Evolutionary conservation across 2,113 vertebrate species (phyloP).

Genomic region (Corythoichthys haematopterus): DNA sequence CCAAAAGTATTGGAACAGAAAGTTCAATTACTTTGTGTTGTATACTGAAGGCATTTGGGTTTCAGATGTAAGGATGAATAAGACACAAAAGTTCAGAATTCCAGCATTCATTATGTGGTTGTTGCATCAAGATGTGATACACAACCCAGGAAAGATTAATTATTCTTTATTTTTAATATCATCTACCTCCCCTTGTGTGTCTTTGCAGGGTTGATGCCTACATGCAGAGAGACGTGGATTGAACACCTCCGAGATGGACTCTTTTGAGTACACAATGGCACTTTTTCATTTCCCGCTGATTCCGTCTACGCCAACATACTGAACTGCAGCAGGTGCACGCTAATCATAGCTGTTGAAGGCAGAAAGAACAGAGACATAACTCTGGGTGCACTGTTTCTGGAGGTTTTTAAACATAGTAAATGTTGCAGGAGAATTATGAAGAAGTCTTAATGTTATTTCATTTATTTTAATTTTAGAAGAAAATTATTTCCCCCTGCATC

Average conservation of each 20-base stretch:
- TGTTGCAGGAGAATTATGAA: background rate
- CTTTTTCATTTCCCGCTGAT: constrained; percentile 4
- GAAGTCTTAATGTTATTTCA: background rate
- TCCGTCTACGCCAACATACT: background rate
- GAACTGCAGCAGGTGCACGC: background rate
- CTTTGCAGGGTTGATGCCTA: constrained; percentile 33
- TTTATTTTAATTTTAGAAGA: background rate
- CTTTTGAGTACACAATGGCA: background rate
- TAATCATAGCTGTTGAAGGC: background rate
- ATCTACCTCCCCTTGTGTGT: background rate
- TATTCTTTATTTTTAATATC: background rate
- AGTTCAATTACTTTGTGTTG: no score
- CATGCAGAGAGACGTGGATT: constrained; percentile 22
- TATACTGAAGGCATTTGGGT: no score
- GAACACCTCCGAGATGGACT: constrained; percentile 11
- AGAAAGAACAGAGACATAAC: background rate
- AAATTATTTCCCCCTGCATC: no score
- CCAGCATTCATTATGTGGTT: no score
- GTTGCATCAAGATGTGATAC: no score
- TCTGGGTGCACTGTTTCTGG: background rate
- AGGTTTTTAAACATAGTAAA: background rate
- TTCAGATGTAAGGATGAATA: no score
- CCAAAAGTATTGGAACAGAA: no score
- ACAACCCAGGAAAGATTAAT: no score
- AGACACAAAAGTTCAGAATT: no score